These are phyloP conservation scores for Decapterus maruadsi DNA, from an alignment of 2,797 vertebrate genomes.

Conservation along the genomic window DNA sequence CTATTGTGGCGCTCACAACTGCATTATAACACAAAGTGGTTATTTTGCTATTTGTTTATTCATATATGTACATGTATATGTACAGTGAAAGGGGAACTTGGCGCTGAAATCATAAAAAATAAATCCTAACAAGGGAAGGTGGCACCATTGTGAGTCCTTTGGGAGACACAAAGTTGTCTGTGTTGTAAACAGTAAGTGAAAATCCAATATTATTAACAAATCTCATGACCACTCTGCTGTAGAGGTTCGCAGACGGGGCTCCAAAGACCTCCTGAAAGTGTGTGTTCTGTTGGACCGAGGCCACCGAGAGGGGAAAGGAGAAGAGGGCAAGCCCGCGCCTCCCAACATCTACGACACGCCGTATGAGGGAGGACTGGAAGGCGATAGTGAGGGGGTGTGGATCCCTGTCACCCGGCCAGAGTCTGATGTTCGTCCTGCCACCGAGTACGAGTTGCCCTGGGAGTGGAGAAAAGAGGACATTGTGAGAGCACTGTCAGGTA, in stretches of 20 bases:
- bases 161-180: not conserved
- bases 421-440: conserved; percentile 89
- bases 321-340: conserved; percentile 73
- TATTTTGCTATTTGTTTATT: not conserved
- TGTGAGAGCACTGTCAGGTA: conserved; percentile 93
- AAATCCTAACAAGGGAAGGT: not conserved
- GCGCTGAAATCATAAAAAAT: not conserved
- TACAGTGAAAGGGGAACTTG: not conserved
- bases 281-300: conserved; percentile 89
- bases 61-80: not conserved
- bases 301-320: conserved; percentile 77
- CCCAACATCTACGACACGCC: conserved; percentile 93
- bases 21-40: not conserved
- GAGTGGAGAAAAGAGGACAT: conserved; percentile 98
- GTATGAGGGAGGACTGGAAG: conserved; percentile 88
- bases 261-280: conserved; percentile 94
- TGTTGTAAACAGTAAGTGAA: not conserved
- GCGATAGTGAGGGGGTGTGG: conserved; percentile 75
- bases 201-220: not conserved
- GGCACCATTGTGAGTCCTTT: not conserved
- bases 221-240: conserved; percentile 30
- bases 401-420: conserved; percentile 89
- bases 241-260: conserved; percentile 94
- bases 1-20: not conserved
- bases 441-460: conserved; percentile 96